A percentile compares a stretch with the other conserved stretches of the same genome.
Evolutionary conservation across 2,888 invertebrate species (phyloP).

Genomic region (Peribatodes rhomboidaria): DNA sequence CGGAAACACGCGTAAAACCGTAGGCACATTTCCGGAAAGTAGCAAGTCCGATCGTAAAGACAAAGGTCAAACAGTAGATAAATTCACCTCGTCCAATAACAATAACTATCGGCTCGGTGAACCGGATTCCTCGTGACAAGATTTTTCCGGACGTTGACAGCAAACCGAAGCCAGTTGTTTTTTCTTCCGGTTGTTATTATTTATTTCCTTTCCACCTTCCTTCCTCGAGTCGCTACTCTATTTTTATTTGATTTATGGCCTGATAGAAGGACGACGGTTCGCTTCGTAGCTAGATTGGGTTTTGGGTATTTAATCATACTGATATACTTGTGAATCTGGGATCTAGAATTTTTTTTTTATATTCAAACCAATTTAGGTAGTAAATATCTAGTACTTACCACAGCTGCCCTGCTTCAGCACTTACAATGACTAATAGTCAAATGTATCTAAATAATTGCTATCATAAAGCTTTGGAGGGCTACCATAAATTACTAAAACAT

Average conservation of each 20-base stretch:
- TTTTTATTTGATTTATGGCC: conserved; percentile 30
- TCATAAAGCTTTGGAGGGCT: conserved; percentile 28
- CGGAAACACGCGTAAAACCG: conserved; percentile 12
- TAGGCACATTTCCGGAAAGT: not conserved
- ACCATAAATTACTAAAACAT: conserved; percentile 30
- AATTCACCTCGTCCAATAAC: conserved; percentile 34
- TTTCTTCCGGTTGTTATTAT: conserved; percentile 42
- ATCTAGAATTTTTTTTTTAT: no score
- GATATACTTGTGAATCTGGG: no score
- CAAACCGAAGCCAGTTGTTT: conserved; percentile 40
- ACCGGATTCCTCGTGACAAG: conserved; percentile 38
- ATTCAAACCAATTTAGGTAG: not conserved
- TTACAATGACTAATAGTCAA: conserved; percentile 24
- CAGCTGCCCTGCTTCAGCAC: not conserved
- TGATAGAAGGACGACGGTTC: not conserved
- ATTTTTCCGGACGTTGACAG: conserved; percentile 42
- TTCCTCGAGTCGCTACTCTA: conserved; percentile 19
- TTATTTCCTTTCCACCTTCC: conserved; percentile 39
- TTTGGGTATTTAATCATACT: not conserved
- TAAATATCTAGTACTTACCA: conserved; percentile 1
- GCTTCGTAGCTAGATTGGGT: not conserved
- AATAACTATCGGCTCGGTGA: conserved; percentile 32
- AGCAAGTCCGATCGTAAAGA: conserved; percentile 8
- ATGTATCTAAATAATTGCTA: conserved; percentile 30
- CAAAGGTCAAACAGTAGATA: conserved; percentile 31